Base-by-base conservation (phyloP, 2,797 vertebrate genomes). In the Chaetodon trifasciatus region DNA sequence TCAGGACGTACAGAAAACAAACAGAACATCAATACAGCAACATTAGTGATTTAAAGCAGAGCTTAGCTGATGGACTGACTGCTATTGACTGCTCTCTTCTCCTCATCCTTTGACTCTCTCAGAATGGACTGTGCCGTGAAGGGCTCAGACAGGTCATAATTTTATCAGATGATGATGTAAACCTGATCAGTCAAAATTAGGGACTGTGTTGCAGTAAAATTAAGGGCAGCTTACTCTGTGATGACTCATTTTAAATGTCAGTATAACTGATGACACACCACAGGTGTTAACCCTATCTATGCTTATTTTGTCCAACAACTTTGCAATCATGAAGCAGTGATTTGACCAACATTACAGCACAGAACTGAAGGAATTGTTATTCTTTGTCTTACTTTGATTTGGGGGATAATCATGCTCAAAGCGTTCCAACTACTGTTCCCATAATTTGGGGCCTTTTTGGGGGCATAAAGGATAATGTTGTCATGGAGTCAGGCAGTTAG, bases 1-100 rank as follows among this genome's bases (percentile, higher is more conserved):
- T 13, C 39, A 56, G 82, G 24, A 64, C 10, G 61, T 5, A 55
- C 64, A 75, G 28, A 35, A 49, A 60, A 46, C 53, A 68, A 50
- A 70, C 56, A 74, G 24, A 57, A 46, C 69, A 86, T 73, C 70
- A 73, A 68, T 58, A 63, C 58, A 49, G 32, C 5, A 8, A 46
- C 57, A 64, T 79, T 61, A 68, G 23, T 5, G 6, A 47, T 53
- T 71, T 15, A 70, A 50, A 68, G 37, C 53, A 67, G 35, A 55
- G 56, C 66, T 61, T 21, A 46, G 72, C 58, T 24, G 24, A 68
- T 19, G 10, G 15, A 46, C 24, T 42, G 64, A 76, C 17, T 44
- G 62, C 49, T 40, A 65, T 39, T 7, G 58, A 78, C 67, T 46
- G 15, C 23, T 28, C 35, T 24, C 24, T 47, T 49, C 39, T 50